phyloP scores from a whole-genome alignment of 2,797 vertebrate genomes.

The Neosilurus hyrtlii region DNA sequence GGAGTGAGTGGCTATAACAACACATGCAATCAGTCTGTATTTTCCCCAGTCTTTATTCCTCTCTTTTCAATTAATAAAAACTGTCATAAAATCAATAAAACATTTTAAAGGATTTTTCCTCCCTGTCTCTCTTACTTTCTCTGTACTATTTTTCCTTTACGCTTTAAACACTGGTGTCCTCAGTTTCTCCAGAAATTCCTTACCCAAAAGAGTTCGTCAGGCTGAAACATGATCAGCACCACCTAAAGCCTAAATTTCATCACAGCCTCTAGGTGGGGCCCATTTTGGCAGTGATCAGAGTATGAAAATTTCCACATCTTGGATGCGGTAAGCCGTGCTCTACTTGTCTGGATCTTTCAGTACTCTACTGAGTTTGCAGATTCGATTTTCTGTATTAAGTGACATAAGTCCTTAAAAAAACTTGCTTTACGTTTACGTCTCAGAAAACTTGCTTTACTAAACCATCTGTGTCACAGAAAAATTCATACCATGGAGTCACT shows the following conservation, averaged over 20 bases:
- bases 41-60: conserved; percentile 24
- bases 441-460: not conserved
- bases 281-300: conserved; percentile 36
- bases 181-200: conserved; percentile 20
- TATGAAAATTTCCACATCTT: conserved; percentile 29
- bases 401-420: not conserved
- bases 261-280: conserved; percentile 36
- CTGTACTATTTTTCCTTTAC: not conserved
- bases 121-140: conserved; percentile 1
- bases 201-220: conserved; percentile 11
- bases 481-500: not conserved
- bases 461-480: conserved; percentile 1
- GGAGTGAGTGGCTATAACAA: conserved; percentile 32
- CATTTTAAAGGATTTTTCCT: not conserved
- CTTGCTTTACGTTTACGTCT: not conserved
- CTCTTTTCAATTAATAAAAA: not conserved
- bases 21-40: conserved; percentile 7
- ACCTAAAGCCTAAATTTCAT: conserved; percentile 21
- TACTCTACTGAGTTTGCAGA: not conserved
- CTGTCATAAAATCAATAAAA: not conserved
- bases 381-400: not conserved
- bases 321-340: not conserved
- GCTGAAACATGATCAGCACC: conserved; percentile 37
- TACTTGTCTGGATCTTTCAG: not conserved
- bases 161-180: conserved; percentile 13